A percentile compares a stretch with the other conserved stretches of the same genome.
Conservation (phyloP, 2,113 vertebrate species). For the Triplophysa tibetana region DNA sequence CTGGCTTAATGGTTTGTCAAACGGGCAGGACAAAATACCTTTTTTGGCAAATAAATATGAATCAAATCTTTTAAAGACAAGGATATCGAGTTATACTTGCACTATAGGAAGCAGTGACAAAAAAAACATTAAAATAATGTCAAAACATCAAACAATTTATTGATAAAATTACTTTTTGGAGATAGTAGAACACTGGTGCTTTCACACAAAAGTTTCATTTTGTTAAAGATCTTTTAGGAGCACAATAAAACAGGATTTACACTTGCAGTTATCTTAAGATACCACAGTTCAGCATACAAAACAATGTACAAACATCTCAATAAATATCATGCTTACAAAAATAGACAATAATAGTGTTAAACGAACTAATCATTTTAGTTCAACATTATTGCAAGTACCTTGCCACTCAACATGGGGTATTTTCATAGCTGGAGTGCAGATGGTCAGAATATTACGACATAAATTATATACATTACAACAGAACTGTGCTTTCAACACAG, state of each 20-base stretch:
- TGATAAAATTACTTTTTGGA: conserved; percentile 55
- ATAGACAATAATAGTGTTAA: conserved; percentile 77
- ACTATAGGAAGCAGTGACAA: background rate
- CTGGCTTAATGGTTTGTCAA: too few species aligned
- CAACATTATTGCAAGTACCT: conserved; percentile 70
- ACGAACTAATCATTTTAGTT: conserved; percentile 52
- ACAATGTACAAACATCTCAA: conserved; percentile 71
- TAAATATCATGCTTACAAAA: conserved; percentile 82
- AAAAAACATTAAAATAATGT: conserved; percentile 16
- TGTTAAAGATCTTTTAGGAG: conserved; percentile 65
- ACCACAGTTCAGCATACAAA: conserved; percentile 69
- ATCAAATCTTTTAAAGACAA: too few species aligned
- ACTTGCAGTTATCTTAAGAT: conserved; percentile 58
- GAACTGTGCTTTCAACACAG: conserved; percentile 8
- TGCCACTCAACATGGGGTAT: conserved; percentile 44
- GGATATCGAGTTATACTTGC: background rate
- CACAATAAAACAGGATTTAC: conserved; percentile 58
- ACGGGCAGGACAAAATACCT: too few species aligned
- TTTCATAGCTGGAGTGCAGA: conserved; percentile 27
- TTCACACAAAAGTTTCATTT: conserved; percentile 56
- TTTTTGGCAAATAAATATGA: too few species aligned
- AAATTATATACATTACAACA: conserved; percentile 20
- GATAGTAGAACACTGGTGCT: conserved; percentile 48
- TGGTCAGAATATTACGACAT: conserved; percentile 43
- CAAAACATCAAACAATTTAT: conserved; percentile 57